These are phyloP conservation scores for Ciconia boyciana DNA, from an alignment of 2,113 vertebrate species.

Conservation along the genomic window DNA sequence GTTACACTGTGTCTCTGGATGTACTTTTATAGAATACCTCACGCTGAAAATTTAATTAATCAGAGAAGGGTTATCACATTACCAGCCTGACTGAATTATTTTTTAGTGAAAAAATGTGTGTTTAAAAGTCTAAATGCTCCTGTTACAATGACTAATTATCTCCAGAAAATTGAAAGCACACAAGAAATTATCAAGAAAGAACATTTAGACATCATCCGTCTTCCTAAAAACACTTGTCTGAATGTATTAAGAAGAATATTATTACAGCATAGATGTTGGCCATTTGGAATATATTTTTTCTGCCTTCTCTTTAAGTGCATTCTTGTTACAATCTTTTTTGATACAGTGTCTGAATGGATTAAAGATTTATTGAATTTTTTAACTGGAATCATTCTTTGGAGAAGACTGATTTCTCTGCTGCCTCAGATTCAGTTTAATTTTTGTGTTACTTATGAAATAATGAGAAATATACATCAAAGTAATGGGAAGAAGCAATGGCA, in stretches of 20 bases:
- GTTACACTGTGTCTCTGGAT: not conserved
- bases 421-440: slow-evolving; percentile 14
- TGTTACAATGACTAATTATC: slow-evolving; percentile 55
- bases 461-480: not conserved
- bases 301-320: not conserved
- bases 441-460: slow-evolving; percentile 19
- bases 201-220: slow-evolving; percentile 46
- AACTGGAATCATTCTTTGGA: not conserved
- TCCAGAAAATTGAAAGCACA: slow-evolving; percentile 45
- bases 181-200: slow-evolving; percentile 45
- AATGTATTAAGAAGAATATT: slow-evolving; percentile 19
- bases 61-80: slow-evolving; percentile 18
- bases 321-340: not conserved
- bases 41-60: slow-evolving; percentile 46
- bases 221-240: slow-evolving; percentile 38
- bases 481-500: not conserved
- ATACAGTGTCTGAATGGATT: not conserved
- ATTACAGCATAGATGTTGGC: not conserved
- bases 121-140: slow-evolving; percentile 49
- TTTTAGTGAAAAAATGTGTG: slow-evolving; percentile 20
- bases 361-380: not conserved
- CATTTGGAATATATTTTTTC: slow-evolving; percentile 5
- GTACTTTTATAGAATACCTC: slow-evolving; percentile 19
- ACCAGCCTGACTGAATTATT: not conserved
- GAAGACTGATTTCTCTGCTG: not conserved